These are phyloP conservation scores for Tetranychus piercei DNA, from an alignment of 2,888 invertebrate species.

Conservation along the genomic window DNA sequence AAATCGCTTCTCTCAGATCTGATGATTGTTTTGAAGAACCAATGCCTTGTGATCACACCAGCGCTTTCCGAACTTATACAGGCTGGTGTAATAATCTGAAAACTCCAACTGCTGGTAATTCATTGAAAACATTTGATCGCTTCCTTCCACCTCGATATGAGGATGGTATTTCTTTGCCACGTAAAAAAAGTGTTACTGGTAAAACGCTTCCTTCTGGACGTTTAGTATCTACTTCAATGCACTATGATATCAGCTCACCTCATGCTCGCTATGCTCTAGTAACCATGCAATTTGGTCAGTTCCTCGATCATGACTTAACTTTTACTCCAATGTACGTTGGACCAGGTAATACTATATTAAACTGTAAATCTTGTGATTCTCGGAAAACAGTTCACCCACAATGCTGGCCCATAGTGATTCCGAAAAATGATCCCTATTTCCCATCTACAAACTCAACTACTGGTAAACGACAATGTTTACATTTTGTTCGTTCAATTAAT, in stretches of 20 bases:
- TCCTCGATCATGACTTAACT: constrained; percentile 40
- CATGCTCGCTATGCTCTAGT: constrained; percentile 71
- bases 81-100: constrained; percentile 73
- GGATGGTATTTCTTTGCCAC: constrained; percentile 65
- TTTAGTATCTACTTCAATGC: constrained; percentile 64
- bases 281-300: constrained; percentile 85
- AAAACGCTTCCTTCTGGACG: constrained; percentile 62
- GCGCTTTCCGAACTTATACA: constrained; percentile 45
- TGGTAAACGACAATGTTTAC: constrained; percentile 69
- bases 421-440: constrained; percentile 69
- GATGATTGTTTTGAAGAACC: constrained; percentile 41
- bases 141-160: constrained; percentile 67
- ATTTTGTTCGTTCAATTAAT: constrained; percentile 79
- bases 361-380: constrained; percentile 72
- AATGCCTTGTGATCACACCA: constrained; percentile 47
- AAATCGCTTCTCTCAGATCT: neutral
- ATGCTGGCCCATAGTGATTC: constrained; percentile 78
- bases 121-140: constrained; percentile 64
- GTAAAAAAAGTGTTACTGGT: constrained; percentile 50
- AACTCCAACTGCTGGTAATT: constrained; percentile 61
- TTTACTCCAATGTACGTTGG: constrained; percentile 51
- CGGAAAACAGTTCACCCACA: constrained; percentile 71
- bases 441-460: constrained; percentile 52
- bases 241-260: constrained; percentile 73
- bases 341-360: constrained; percentile 71